Percentiles rank a stretch among this genome's conserved stretches.
These are phyloP conservation scores for Casuarius casuarius DNA, from an alignment of 2,113 vertebrate species.

Conservation along the genomic window DNA sequence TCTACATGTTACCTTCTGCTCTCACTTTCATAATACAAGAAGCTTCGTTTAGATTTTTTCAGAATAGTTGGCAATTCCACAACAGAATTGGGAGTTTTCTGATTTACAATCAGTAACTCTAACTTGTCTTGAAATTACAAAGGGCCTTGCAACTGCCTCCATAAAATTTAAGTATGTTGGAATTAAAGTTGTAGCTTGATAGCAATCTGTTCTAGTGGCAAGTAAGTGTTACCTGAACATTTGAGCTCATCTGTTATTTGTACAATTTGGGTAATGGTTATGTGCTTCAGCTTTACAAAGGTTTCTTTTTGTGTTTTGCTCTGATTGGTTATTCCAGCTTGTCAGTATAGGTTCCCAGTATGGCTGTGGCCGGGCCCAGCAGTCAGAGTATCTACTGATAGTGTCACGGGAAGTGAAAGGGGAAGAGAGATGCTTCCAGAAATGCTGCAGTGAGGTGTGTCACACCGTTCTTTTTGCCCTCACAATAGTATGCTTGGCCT, in stretches of 20 bases:
- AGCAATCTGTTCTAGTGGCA: background rate
- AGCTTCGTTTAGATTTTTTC: background rate
- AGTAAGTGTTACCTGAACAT: background rate
- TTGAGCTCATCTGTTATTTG: constrained; percentile 41
- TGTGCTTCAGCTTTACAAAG: constrained; percentile 64
- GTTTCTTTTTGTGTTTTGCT: constrained; percentile 70
- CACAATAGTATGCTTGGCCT: constrained; percentile 84
- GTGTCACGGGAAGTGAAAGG: constrained; percentile 93
- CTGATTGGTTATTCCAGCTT: constrained; percentile 91
- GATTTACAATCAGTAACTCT: background rate
- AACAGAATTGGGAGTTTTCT: background rate
- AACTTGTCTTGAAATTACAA: background rate
- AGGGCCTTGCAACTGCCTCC: background rate
- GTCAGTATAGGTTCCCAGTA: constrained; percentile 89
- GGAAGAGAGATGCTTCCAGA: constrained; percentile 90
- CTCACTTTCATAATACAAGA: background rate
- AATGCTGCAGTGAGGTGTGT: constrained; percentile 93
- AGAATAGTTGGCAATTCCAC: background rate
- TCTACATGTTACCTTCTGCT: background rate
- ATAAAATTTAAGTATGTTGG: background rate
- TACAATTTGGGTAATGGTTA: constrained; percentile 5
- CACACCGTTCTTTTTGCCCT: constrained; percentile 76
- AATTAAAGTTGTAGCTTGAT: constrained; percentile 12
- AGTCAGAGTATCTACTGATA: constrained; percentile 97
- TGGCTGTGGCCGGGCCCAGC: constrained; percentile 88